Conservation (phyloP, 1,140 invertebrate species). For the Mesaphorura yosii region DNA sequence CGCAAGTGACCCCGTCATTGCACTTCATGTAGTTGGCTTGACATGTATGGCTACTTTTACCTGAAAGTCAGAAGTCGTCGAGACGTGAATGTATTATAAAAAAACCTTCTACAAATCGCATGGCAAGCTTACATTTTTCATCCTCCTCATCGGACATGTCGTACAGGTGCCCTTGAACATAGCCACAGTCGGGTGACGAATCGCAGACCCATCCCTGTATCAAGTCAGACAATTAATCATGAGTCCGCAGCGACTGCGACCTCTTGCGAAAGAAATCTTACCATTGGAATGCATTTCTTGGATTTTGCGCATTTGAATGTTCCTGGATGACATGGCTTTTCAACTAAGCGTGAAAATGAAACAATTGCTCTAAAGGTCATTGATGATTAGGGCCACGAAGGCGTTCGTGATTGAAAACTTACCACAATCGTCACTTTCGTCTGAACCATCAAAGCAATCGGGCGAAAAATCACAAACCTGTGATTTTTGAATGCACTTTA, state of each 20-base stretch:
- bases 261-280: conserved; percentile 9
- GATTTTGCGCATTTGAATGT: conserved; percentile 23
- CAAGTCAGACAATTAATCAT: no score
- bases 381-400: no score
- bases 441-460: conserved; percentile 39
- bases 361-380: no score
- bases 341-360: no score
- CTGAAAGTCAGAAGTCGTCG: conserved; percentile 37
- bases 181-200: conserved; percentile 24
- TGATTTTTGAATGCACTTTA: conserved; percentile 41
- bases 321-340: conserved; percentile 15
- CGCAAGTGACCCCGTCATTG: conserved; percentile 42
- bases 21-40: conserved; percentile 48
- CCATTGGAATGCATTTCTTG: conserved; percentile 19
- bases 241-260: neutral
- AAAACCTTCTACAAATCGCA: neutral
- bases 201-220: conserved; percentile 24
- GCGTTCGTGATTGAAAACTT: conserved; percentile 7
- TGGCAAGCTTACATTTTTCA: conserved; percentile 18
- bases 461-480: conserved; percentile 41
- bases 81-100: no score
- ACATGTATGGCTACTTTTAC: conserved; percentile 42
- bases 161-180: conserved; percentile 5
- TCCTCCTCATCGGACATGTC: conserved; percentile 27
- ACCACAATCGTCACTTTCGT: conserved; percentile 34